A percentile compares a stretch with the other conserved stretches of the same genome.
Conservation (phyloP, 1,140 invertebrate species). For the Pristionchus pacificus region DNA sequence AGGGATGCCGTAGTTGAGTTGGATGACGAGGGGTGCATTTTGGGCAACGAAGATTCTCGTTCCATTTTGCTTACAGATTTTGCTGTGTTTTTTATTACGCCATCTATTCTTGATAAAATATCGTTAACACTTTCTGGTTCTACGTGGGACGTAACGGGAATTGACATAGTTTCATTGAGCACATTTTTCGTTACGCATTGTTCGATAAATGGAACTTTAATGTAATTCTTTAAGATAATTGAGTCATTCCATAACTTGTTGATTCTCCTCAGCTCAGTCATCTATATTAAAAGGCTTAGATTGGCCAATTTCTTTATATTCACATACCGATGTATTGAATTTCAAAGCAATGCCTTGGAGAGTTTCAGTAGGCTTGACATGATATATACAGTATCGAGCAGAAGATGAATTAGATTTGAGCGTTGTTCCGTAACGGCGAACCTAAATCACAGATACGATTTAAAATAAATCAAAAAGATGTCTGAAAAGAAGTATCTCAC, state of each 20-base stretch:
- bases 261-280: background rate
- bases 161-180: no score
- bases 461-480: no score
- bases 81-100: background rate
- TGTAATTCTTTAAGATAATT: background rate
- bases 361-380: background rate
- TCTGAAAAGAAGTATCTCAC: no score
- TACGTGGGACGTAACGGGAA: no score
- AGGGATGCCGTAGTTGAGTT: no score
- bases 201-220: background rate
- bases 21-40: background rate
- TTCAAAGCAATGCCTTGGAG: slow-evolving; percentile 9
- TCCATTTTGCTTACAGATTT: background rate
- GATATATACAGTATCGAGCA: background rate
- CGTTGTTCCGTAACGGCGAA: slow-evolving; percentile 15
- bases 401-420: background rate
- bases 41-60: background rate
- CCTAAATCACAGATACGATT: slow-evolving; percentile 3
- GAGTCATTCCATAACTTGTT: background rate
- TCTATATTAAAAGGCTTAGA: background rate
- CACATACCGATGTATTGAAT: slow-evolving; percentile 6
- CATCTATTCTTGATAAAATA: background rate
- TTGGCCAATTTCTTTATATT: background rate
- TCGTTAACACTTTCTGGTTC: background rate
- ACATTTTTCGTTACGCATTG: no score